These are phyloP conservation scores for Petrolisthes cinctipes DNA, from an alignment of 2,888 invertebrate genomes.

Conservation along the genomic window DNA sequence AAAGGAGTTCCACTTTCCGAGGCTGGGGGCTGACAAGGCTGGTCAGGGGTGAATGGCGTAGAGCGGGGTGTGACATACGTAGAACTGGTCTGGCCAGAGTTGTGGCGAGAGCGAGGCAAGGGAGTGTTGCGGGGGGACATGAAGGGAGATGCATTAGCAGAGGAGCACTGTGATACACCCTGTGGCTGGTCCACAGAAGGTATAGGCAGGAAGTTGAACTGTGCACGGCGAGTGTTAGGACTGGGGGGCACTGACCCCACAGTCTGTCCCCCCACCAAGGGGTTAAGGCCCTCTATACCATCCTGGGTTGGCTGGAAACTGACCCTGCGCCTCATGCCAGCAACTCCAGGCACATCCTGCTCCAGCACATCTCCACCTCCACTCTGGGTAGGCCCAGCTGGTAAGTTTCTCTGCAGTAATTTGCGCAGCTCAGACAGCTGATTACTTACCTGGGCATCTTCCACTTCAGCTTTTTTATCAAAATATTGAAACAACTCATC, in stretches of 20 bases:
- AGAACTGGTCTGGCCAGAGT: slow-evolving; percentile 70
- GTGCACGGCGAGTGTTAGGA: slow-evolving; percentile 80
- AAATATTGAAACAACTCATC: slow-evolving; percentile 88
- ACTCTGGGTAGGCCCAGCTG: slow-evolving; percentile 45
- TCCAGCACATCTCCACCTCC: slow-evolving; percentile 43
- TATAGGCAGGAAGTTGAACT: slow-evolving; percentile 88
- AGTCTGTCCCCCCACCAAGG: slow-evolving; percentile 53
- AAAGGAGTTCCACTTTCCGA: slow-evolving; percentile 68
- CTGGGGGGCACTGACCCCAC: slow-evolving; percentile 77
- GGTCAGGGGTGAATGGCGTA: slow-evolving; percentile 65
- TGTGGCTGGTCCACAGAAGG: slow-evolving; percentile 67
- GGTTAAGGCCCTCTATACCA: slow-evolving; percentile 66
- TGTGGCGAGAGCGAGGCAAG: slow-evolving; percentile 77
- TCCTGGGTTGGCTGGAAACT: slow-evolving; percentile 74
- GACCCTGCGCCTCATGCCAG: slow-evolving; percentile 72
- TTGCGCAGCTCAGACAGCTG: slow-evolving; percentile 82
- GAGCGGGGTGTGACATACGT: slow-evolving; percentile 65
- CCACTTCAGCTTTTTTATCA: slow-evolving; percentile 72
- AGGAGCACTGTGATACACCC: slow-evolving; percentile 75
- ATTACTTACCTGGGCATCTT: slow-evolving; percentile 71
- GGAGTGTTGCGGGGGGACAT: slow-evolving; percentile 86
- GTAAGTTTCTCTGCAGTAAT: slow-evolving; percentile 78
- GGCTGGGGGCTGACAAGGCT: slow-evolving; percentile 56
- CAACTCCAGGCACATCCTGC: slow-evolving; percentile 37
- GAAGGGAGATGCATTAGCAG: slow-evolving; percentile 83